phyloP scores from a whole-genome alignment of 1,140 invertebrate genomes.

The Hirudo medicinalis region DNA sequence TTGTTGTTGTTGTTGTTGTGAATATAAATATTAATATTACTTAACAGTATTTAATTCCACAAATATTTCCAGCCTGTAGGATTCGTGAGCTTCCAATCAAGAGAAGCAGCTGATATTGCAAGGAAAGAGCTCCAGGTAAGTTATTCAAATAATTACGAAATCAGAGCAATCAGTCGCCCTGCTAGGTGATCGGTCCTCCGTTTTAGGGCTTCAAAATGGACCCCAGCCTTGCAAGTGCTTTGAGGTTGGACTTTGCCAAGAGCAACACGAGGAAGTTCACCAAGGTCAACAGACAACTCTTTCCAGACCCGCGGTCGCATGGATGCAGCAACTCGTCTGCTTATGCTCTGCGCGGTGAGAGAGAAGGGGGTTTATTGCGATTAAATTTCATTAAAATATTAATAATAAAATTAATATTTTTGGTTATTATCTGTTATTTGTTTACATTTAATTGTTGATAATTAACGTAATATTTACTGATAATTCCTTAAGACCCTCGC shows the following conservation, averaged over 20 bases:
- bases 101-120: slow-evolving; percentile 90
- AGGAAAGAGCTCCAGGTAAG: slow-evolving; percentile 92
- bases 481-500: not conserved
- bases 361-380: too few relatives aligned
- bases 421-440: too few relatives aligned
- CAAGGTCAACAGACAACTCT: slow-evolving; percentile 66
- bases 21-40: too few relatives aligned
- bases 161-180: too few relatives aligned
- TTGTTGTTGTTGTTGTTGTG: too few relatives aligned
- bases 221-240: slow-evolving; percentile 98
- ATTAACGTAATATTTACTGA: too few relatives aligned
- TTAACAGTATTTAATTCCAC: not conserved
- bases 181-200: not conserved
- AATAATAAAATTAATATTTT: too few relatives aligned
- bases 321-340: not conserved
- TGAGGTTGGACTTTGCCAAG: slow-evolving; percentile 99
- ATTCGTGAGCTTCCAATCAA: slow-evolving; percentile 95
- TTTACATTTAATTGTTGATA: too few relatives aligned
- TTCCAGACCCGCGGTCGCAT: not conserved
- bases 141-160: too few relatives aligned
- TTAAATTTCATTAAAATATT: too few relatives aligned
- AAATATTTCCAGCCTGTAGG: slow-evolving; percentile 72
- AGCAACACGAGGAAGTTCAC: slow-evolving; percentile 99
- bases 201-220: slow-evolving; percentile 93
- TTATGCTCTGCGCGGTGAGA: not conserved